Percentiles rank a stretch among this genome's conserved stretches.
Evolutionary conservation across 2,797 vertebrate genomes (phyloP).

Genomic region (Myripristis murdjan): DNA sequence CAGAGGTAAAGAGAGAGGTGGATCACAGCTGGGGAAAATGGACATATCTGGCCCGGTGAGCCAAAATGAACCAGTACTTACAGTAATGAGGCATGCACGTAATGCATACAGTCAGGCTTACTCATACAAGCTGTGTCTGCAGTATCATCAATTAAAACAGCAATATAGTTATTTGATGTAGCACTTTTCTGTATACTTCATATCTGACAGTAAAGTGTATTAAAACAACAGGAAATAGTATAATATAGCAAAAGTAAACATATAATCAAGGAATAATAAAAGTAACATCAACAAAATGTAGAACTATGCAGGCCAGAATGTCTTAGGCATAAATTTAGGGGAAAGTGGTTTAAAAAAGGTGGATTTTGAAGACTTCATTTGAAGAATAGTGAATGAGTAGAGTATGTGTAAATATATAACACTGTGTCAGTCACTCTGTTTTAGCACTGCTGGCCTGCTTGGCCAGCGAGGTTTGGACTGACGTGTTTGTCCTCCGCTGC

Average conservation of each 20-base stretch:
- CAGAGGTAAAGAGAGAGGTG: neutral
- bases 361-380: neutral
- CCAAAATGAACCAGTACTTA: neutral
- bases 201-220: neutral
- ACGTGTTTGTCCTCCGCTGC: neutral
- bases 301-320: too few species aligned
- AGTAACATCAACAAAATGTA: neutral
- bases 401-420: neutral
- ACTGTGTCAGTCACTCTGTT: neutral
- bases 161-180: neutral
- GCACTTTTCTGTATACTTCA: too few species aligned
- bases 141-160: neutral
- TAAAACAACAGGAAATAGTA: constrained; percentile 2
- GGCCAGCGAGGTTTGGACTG: constrained; percentile 14
- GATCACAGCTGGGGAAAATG: neutral
- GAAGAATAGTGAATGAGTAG: neutral
- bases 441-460: neutral
- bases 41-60: constrained; percentile 1
- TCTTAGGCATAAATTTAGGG: too few species aligned
- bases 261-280: neutral
- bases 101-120: neutral
- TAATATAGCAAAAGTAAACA: constrained; percentile 21
- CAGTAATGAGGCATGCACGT: constrained; percentile 2
- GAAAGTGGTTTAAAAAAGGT: neutral
- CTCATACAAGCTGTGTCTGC: constrained; percentile 3